phyloP scores from a whole-genome alignment of 2,797 vertebrate species.

The Ptychobarbus kaznakovi region DNA sequence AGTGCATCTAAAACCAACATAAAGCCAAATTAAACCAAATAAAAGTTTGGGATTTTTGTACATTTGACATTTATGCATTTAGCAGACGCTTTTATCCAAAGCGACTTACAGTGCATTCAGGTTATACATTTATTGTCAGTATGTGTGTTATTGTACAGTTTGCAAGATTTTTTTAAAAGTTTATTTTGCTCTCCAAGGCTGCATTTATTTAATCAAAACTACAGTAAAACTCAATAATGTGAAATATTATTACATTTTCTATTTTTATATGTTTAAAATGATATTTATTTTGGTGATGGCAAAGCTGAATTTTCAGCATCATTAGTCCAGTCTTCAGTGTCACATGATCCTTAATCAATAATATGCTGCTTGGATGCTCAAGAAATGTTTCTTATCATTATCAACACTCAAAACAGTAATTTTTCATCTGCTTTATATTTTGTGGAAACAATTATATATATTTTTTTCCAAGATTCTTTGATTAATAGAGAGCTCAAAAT shows the following conservation, averaged over 20 bases:
- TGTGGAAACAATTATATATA: no score
- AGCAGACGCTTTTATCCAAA: no score
- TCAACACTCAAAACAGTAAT: not conserved
- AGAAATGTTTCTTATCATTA: not conserved
- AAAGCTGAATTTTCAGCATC: not conserved
- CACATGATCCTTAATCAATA: not conserved
- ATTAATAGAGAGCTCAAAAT: not conserved
- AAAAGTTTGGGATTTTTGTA: not conserved
- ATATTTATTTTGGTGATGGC: not conserved
- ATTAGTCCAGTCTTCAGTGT: not conserved
- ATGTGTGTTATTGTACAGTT: no score
- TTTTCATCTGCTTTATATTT: not conserved
- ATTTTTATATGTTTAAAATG: not conserved
- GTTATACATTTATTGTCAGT: no score
- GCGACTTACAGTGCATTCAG: no score
- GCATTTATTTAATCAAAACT: not conserved
- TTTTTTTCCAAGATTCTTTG: no score
- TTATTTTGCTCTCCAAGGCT: not conserved
- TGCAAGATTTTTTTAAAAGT: not conserved
- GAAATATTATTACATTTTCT: not conserved
- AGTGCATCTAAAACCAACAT: not conserved
- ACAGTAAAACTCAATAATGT: not conserved
- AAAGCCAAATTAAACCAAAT: not conserved
- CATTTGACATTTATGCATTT: no score
- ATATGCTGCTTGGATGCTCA: not conserved